Percentiles rank a stretch among this genome's conserved stretches.
phyloP scores from a whole-genome alignment of 1,140 invertebrate species.

The Drosophila grimshawi region DNA sequence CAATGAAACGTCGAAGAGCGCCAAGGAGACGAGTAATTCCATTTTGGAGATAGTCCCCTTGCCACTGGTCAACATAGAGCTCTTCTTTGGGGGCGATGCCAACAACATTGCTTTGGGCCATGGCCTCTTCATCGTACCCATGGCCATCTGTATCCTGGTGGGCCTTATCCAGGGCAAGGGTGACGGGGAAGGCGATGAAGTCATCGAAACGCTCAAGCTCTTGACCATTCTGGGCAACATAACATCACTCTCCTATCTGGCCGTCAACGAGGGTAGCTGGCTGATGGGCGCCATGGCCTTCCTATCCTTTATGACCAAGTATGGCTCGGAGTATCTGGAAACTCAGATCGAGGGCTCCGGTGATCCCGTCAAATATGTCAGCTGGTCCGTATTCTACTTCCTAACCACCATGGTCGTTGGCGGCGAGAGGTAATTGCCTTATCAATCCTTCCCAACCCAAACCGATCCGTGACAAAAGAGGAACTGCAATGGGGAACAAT shows the following conservation, averaged over 20 bases:
- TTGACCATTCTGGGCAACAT: constrained; percentile 73
- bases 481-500: not conserved
- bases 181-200: not conserved
- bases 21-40: constrained; percentile 2
- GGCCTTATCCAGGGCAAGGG: constrained; percentile 20
- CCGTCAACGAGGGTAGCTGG: constrained; percentile 68
- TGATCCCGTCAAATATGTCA: constrained; percentile 38
- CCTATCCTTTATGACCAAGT: constrained; percentile 67
- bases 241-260: constrained; percentile 61
- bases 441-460: not conserved
- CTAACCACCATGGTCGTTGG: constrained; percentile 30
- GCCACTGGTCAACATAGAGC: constrained; percentile 68
- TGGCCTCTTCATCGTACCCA: constrained; percentile 67
- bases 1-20: not conserved
- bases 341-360: constrained; percentile 15
- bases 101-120: constrained; percentile 72
- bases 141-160: constrained; percentile 47
- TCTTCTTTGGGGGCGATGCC: constrained; percentile 50
- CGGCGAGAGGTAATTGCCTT: constrained; percentile 39
- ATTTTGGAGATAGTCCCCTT: constrained; percentile 66
- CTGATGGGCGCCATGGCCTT: constrained; percentile 63
- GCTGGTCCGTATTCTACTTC: constrained; percentile 58
- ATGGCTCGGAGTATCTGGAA: constrained; percentile 52
- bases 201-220: constrained; percentile 50
- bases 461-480: not conserved